These are phyloP conservation scores for Lagopus muta DNA, from an alignment of 2,113 vertebrate genomes.

Conservation along the genomic window DNA sequence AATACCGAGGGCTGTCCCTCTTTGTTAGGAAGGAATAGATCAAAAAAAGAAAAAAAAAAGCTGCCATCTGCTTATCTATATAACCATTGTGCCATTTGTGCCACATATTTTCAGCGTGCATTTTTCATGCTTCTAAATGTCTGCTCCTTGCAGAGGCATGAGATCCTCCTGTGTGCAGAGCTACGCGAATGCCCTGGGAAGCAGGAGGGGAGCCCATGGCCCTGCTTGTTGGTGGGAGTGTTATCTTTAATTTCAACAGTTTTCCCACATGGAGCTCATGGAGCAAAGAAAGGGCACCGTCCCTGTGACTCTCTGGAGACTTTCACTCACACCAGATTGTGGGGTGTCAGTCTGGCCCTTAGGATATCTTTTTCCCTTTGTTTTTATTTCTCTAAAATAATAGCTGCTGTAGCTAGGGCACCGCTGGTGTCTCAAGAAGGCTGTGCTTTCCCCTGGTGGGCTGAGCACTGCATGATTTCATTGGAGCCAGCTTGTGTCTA, in stretches of 20 bases:
- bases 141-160: not conserved
- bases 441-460: not conserved
- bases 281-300: not conserved
- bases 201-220: not conserved
- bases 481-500: not conserved
- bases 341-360: not conserved
- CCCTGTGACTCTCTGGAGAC: not conserved
- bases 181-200: not conserved
- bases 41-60: not conserved
- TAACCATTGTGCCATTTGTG: slow-evolving; percentile 45
- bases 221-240: not conserved
- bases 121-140: not conserved
- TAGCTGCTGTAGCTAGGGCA: not conserved
- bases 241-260: not conserved
- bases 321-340: not conserved
- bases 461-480: not conserved
- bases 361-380: not conserved
- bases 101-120: not conserved
- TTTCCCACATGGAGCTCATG: not conserved
- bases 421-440: not conserved
- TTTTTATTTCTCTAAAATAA: not conserved
- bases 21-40: slow-evolving; percentile 62
- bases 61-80: slow-evolving; percentile 46
- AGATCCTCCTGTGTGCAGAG: not conserved
- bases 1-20: slow-evolving; percentile 54